phyloP scores from a whole-genome alignment of 1,140 invertebrate genomes.

The Anoplophora glabripennis region DNA sequence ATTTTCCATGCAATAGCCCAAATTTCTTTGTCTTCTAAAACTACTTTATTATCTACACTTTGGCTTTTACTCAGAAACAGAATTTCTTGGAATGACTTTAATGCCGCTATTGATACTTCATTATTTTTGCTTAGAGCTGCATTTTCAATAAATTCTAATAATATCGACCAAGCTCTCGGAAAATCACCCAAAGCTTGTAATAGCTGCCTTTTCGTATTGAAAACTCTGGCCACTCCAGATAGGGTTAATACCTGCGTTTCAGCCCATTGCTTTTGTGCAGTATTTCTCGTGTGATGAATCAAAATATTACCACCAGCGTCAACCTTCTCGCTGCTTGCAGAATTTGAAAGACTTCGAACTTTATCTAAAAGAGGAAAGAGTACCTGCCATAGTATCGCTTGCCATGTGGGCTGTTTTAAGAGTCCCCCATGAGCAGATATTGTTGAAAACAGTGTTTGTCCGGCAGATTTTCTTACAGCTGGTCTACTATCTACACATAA shows the following conservation, averaged over 20 bases:
- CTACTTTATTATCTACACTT: conserved; percentile 43
- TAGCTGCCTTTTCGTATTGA: conserved; percentile 86
- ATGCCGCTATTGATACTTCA: conserved; percentile 89
- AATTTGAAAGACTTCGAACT: conserved; percentile 84
- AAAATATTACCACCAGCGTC: conserved; percentile 90
- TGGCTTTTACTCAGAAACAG: conserved; percentile 61
- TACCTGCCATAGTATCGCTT: conserved; percentile 85
- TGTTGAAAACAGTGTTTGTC: conserved; percentile 97
- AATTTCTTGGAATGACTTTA: conserved; percentile 96
- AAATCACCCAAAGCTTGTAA: conserved; percentile 87
- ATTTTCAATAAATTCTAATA: conserved; percentile 91
- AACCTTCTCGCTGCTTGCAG: conserved; percentile 91
- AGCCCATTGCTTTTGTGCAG: conserved; percentile 99
- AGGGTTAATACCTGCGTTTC: conserved; percentile 82
- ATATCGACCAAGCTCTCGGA: conserved; percentile 84
- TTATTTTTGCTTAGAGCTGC: conserved; percentile 88
- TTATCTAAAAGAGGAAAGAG: conserved; percentile 94
- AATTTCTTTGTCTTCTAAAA: conserved; percentile 58
- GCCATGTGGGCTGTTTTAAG: conserved; percentile 85
- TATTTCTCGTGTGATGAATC: conserved; percentile 98
- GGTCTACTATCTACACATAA: conserved; percentile 93
- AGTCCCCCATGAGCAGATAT: conserved; percentile 92
- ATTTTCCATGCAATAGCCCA: conserved; percentile 82
- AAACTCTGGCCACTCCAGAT: conserved; percentile 66
- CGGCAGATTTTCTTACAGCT: conserved; percentile 95